Percentiles rank a stretch among this genome's conserved stretches.
Conservation (phyloP, 1,140 invertebrate genomes). For the Venustaconcha ellipsiformis region DNA sequence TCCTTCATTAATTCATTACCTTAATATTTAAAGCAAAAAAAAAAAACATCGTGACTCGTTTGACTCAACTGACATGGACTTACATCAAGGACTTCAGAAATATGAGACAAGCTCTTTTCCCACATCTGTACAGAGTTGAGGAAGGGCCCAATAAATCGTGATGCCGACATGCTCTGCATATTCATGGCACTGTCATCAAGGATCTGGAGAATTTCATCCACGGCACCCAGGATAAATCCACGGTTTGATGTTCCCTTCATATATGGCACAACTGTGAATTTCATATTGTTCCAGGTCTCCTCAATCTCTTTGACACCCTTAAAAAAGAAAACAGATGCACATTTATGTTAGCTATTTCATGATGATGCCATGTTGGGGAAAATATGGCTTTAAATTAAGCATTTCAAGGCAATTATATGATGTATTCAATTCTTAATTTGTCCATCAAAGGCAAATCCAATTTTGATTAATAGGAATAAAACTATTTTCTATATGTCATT, state of each 20-base stretch:
- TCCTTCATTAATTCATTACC: too few relatives aligned
- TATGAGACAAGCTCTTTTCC: slow-evolving; percentile 83
- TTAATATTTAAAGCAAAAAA: too few relatives aligned
- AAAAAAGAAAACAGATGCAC: slow-evolving; percentile 7
- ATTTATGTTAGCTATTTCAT: too few relatives aligned
- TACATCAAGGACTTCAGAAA: slow-evolving; percentile 85
- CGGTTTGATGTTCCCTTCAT: slow-evolving; percentile 73
- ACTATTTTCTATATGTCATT: too few relatives aligned
- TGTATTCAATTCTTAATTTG: too few relatives aligned
- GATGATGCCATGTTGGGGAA: too few relatives aligned
- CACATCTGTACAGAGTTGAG: slow-evolving; percentile 82
- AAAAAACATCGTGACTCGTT: too few relatives aligned
- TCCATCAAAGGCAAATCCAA: too few relatives aligned
- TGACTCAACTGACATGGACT: slow-evolving; percentile 33
- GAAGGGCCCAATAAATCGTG: slow-evolving; percentile 90
- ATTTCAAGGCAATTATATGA: too few relatives aligned
- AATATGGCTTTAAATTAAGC: too few relatives aligned
- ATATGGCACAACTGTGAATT: slow-evolving; percentile 77
- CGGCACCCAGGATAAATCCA: slow-evolving; percentile 82
- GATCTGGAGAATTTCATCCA: slow-evolving; percentile 84
- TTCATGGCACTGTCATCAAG: slow-evolving; percentile 91
- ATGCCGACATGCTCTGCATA: slow-evolving; percentile 90
- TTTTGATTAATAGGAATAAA: too few relatives aligned
- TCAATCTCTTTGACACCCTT: slow-evolving; percentile 82
- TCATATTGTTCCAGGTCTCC: slow-evolving; percentile 78